Evolutionary conservation across 2,113 vertebrate species (phyloP), one percentile per base, ranked within the genome.

Genomic region (Cavia aperea): DNA sequence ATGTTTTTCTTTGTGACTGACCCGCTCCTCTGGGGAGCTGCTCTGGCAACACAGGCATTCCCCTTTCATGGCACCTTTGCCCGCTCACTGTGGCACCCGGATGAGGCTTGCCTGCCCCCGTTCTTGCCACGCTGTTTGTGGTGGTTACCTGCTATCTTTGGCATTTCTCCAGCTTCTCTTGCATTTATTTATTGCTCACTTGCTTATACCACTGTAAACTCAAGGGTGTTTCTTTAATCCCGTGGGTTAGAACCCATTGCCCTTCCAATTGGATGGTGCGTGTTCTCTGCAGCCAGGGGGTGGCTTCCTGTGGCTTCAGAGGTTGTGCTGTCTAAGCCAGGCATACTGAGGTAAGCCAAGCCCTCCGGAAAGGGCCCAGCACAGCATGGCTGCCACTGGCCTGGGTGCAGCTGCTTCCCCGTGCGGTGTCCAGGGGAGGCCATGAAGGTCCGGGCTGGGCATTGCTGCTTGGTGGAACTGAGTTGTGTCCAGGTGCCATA

Each of bases 401-500:
- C 29, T 10, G 8, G 11, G 15, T 4, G 1, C 1, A 0, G 15
- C 56, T 8, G 49, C 36, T 78, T 33, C 26, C 78, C 14, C 36
- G 26, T 49, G 51, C 2, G 29, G 75, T 36, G 33, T 83, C 82
- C 18, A 21, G 49, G 0, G 4, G 16, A 31, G 56, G 18, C 39
- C 11, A 24, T 5, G 14, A 24, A 81, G 46, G 63, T 66, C 31
- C 6, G 16, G n/a, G 16, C 5, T 7, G 1, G 0, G 36, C 7
- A 5, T 29, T n/a, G 29, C 56, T 0, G 0, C 15, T 29, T 11
- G 15, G 29, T 0, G 0, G 14, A 6, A 15, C 81, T 4, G 4
- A 18, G 78, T 43, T 68, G 31, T 49, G 60, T 0, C 2, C 4
- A 18, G 31, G 26, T 81, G 54, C 88, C 6, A 2, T n/a, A 39